Evolutionary conservation across 2,888 invertebrate species (phyloP).

Genomic region (Magallana nippona): DNA sequence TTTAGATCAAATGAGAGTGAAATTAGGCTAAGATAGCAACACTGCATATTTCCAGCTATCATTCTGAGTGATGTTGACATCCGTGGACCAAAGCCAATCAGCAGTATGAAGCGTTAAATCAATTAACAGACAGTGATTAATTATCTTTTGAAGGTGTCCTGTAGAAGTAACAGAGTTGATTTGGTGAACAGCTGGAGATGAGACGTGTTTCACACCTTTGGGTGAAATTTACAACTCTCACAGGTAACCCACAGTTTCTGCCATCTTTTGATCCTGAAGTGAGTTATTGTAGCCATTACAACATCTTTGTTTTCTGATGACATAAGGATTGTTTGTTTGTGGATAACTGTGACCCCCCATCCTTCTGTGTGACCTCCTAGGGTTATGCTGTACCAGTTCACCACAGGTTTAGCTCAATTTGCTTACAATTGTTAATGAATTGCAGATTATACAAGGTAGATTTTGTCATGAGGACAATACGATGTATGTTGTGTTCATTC

Average conservation of each 20-base stretch:
- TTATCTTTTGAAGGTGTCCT: neutral
- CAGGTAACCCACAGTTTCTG: neutral
- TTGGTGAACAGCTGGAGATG: neutral
- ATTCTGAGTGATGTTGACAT: neutral
- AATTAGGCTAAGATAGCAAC: constrained; percentile 16
- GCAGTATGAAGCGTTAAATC: constrained; percentile 7
- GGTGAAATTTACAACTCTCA: constrained; percentile 5
- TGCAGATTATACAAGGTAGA: too few relatives aligned
- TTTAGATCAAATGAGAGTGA: neutral
- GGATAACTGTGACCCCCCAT: neutral
- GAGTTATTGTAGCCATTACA: neutral
- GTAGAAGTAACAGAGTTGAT: neutral
- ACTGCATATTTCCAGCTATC: neutral
- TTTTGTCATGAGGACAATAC: too few relatives aligned
- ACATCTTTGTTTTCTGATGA: constrained; percentile 17
- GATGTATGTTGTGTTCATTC: too few relatives aligned
- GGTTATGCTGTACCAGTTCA: neutral
- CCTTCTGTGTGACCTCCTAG: constrained; percentile 9
- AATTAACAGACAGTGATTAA: constrained; percentile 22
- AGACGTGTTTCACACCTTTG: neutral
- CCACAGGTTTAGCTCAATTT: too few relatives aligned
- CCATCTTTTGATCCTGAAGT: constrained; percentile 1
- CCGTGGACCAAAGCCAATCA: constrained; percentile 14
- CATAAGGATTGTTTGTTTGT: neutral
- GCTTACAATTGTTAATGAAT: too few relatives aligned